Evolutionary conservation across 2,888 invertebrate genomes (phyloP).

Genomic region (Lathronympha strigana): DNA sequence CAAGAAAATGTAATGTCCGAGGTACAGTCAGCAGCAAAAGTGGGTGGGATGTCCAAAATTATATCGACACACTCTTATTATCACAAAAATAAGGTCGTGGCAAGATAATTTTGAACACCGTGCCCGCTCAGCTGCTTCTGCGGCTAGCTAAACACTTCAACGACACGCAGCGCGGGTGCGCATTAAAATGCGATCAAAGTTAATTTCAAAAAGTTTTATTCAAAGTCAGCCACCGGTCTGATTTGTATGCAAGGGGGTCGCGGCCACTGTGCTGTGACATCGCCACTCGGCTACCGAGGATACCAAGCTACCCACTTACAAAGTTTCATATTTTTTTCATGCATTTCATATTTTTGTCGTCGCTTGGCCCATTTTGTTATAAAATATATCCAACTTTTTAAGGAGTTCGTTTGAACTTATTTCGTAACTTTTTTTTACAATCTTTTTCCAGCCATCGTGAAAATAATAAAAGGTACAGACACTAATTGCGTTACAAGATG

Average conservation of each 20-base stretch:
- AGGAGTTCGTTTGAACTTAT: constrained; percentile 47
- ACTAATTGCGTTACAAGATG: too few relatives aligned
- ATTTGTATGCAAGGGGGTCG: constrained; percentile 58
- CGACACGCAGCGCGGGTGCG: constrained; percentile 31
- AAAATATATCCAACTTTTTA: constrained; percentile 51
- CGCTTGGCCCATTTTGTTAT: constrained; percentile 50
- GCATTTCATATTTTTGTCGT: constrained; percentile 54
- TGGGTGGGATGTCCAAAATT: too few relatives aligned
- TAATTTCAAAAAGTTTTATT: constrained; percentile 64
- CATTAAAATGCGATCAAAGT: constrained; percentile 71
- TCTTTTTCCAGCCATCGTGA: neutral
- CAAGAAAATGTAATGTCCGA: too few relatives aligned
- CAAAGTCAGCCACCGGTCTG: constrained; percentile 57
- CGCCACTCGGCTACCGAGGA: constrained; percentile 51
- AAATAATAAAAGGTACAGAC: too few relatives aligned
- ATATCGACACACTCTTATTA: too few relatives aligned
- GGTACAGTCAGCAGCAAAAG: too few relatives aligned
- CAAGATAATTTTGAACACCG: too few relatives aligned
- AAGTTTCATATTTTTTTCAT: constrained; percentile 58
- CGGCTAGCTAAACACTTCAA: constrained; percentile 10
- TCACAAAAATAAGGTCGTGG: too few relatives aligned
- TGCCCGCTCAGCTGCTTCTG: too few relatives aligned
- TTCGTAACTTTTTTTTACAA: neutral
- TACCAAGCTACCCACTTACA: constrained; percentile 58
- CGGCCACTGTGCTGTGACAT: constrained; percentile 56